Evolutionary conservation across 1,140 invertebrate genomes (phyloP), one percentile per base, ranked within the genome.

Genomic region (Panonychus citri): DNA sequence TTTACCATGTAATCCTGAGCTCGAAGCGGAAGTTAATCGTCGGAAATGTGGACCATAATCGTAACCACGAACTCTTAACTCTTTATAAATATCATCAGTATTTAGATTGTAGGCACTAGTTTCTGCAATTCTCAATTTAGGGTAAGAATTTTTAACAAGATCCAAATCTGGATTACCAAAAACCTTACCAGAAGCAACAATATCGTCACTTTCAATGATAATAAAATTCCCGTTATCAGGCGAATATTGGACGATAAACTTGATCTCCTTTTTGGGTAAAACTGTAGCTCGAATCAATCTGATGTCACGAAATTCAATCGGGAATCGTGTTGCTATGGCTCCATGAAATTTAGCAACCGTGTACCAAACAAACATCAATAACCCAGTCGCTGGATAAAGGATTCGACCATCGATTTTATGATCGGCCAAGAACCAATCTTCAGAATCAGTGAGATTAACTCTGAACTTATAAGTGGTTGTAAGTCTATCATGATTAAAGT

Each of bases 321-420:
- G 19, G 24, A 52, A 52, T 24, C 61, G 46, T 10, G 56, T 30
- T 3, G 25, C 26, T 15, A 49, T 19, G 2, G 43, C 19, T n/a
- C 30, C 15, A 51, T 61, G 53, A 30, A 59, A 57, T 30, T 17
- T 59, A 2, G 88, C 88, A 57, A 89, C 78, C 0, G 85, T 83
- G 68, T 81, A 82, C 91, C 91, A 96, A 1, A 83, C 88, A 2
- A 95, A 68, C 2, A 81, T 78, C 71, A 96, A 73, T 65, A 95
- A 93, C 15, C 89, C 91, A 46, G 91, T 95, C 46, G 89, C 91
- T 15, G 93, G 93, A 72, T 88, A 96, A 3, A 98, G 70, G 28
- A 93, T 75, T 65, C 90, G 76, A 15, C 89, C 91, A 71, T 97
- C 91, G 64, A 97, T 93, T 15, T 76, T 76, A 67, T 97, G 91